These are phyloP conservation scores for Dipodomys spectabilis DNA, from an alignment of 2,113 vertebrate species.

Conservation along the genomic window DNA sequence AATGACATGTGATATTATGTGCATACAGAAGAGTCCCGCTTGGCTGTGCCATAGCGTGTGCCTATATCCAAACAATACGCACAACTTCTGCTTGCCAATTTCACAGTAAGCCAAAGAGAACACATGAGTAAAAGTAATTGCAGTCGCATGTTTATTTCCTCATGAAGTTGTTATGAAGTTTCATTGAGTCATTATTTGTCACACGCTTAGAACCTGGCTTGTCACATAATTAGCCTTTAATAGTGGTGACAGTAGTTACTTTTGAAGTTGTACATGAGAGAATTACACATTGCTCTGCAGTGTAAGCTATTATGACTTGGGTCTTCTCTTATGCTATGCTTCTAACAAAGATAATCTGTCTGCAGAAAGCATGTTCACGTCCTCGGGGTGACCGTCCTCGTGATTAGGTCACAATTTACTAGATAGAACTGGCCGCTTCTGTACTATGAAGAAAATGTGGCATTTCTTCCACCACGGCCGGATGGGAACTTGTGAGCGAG, in stretches of 20 bases:
- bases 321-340: not conserved
- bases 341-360: slow-evolving; percentile 20
- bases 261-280: not conserved
- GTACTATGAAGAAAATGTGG: not conserved
- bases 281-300: not conserved
- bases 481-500: not conserved
- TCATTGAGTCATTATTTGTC: not conserved
- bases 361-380: not conserved
- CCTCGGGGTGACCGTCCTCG: not conserved
- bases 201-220: not conserved
- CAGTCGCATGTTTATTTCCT: not conserved
- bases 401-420: not conserved
- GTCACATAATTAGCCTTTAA: not conserved
- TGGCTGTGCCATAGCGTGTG: not conserved
- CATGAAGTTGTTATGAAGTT: not conserved
- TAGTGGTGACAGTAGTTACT: not conserved
- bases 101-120: not conserved
- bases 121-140: not conserved
- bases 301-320: not conserved
- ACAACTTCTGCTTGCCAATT: not conserved
- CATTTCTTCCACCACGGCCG: not conserved
- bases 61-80: no score
- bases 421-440: not conserved
- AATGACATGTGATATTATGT: not conserved
- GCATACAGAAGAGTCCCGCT: not conserved